A percentile compares a stretch with the other conserved stretches of the same genome.
phyloP scores from a whole-genome alignment of 2,797 vertebrate species.

The Sternarchorhynchus goeldii region DNA sequence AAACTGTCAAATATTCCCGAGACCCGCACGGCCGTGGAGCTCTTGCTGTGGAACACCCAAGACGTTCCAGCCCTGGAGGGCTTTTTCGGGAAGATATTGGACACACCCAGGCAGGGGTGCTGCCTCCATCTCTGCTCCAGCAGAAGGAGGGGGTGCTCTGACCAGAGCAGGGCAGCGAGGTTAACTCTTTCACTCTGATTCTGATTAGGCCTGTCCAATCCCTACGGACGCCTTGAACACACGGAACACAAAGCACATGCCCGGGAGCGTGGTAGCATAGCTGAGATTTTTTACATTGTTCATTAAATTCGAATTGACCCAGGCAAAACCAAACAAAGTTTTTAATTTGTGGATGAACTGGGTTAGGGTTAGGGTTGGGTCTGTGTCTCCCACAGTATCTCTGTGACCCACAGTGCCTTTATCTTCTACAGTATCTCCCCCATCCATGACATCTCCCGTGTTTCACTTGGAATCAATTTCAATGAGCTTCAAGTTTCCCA shows the following conservation, averaged over 20 bases:
- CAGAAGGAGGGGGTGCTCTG: constrained; percentile 16
- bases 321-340: constrained; percentile 49
- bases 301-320: constrained; percentile 51
- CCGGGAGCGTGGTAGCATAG: constrained; percentile 37
- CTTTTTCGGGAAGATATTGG: constrained; percentile 75
- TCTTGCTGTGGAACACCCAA: constrained; percentile 77
- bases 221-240: constrained; percentile 34
- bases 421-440: no score
- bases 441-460: constrained; percentile 9
- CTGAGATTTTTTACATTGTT: constrained; percentile 43
- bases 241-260: constrained; percentile 39
- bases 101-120: constrained; percentile 70
- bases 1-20: constrained; percentile 84
- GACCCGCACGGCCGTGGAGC: constrained; percentile 75
- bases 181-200: constrained; percentile 59
- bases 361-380: not conserved
- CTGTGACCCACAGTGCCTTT: no score
- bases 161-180: constrained; percentile 52
- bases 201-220: constrained; percentile 47
- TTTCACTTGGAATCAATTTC: not conserved
- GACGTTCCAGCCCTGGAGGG: constrained; percentile 73
- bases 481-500: constrained; percentile 5
- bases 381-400: not conserved
- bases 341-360: constrained; percentile 45
- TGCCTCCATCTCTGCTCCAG: not conserved